Evolutionary conservation across 2,113 vertebrate genomes (phyloP).

Genomic region (Odocoileus virginianus): DNA sequence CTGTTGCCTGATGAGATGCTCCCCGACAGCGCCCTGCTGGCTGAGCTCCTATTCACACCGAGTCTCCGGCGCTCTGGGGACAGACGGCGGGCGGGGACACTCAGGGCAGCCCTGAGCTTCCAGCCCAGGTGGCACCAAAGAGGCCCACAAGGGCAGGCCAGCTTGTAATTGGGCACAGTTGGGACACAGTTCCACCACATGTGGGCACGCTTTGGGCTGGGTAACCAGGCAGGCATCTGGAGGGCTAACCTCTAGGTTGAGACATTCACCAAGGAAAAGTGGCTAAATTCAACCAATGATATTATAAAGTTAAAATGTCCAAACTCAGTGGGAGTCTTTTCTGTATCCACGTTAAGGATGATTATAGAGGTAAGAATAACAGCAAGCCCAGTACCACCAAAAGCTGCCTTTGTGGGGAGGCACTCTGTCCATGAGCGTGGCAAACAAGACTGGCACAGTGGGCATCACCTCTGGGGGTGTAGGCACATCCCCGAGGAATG

Average conservation of each 20-base stretch:
- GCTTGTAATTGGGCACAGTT: rapidly evolving
- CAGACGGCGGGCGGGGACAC: not conserved
- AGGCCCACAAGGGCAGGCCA: not conserved
- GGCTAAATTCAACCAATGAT: not conserved
- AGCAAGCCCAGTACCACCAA: not conserved
- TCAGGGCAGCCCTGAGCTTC: not conserved
- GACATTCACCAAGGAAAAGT: not conserved
- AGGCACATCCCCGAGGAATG: not conserved
- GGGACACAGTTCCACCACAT: rapidly evolving
- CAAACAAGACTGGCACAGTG: not conserved
- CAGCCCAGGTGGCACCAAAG: not conserved
- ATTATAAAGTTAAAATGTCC: not conserved
- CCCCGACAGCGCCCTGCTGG: rapidly evolving
- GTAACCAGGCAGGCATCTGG: not conserved
- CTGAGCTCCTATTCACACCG: not conserved
- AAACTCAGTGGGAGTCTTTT: not conserved
- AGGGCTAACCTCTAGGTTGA: not conserved
- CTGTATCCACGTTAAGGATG: not conserved
- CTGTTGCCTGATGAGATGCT: rapidly evolving
- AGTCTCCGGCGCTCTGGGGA: not conserved
- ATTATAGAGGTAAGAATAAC: not conserved
- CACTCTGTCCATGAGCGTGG: not conserved
- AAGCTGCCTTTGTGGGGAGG: not conserved
- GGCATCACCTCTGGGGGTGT: not conserved
- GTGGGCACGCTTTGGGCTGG: not conserved